Base-by-base conservation (phyloP, 2,888 invertebrate species). In the Amphipyra tragopoginis region DNA sequence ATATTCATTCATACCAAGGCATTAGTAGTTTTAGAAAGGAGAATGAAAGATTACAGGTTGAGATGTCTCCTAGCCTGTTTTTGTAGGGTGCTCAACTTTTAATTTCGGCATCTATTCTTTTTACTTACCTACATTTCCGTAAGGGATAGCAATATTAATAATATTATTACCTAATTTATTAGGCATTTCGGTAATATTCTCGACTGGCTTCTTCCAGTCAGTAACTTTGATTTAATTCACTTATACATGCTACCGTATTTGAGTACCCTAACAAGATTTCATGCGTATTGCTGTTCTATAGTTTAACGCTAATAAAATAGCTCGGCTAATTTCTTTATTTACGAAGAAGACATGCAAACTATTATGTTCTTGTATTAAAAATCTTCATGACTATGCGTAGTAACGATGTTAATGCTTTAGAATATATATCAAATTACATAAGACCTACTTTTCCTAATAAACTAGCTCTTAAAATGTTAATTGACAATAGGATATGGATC, bases 241-340 rank as follows among this genome's bases (percentile, higher is more conserved):
- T 77, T 68, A 68, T 77, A 81, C 87, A 86, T 86, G 86, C 86
- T 83, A 79, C 81, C 81, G 68, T 60, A 65, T 68, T 77, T 68
- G 72, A 79, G 79, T 68, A 71, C 66, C 75, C 72, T 65, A 61
- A 64, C 66, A 77, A 68, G 52, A 73, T 5, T 49, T 56, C 79
- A 79, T 79, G 79, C 79, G 63, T 68, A 50, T 54, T 63, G 39
- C 58, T 53, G 53, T 40, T 62, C 70, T 76, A 65, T 42, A 61
- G 43, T 63, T 55, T 62, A 67, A 67, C 60, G 59, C 66, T 77
- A 77, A 33, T 50, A 4, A 60, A 59, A 61, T 65, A 77, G 66
- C 59, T 78, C 47, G 52, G 48, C 68, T 73, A 78, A 54, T 60
- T 63, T 56, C 21, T 58, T 62, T 57, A 52, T 63, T 40, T 65